phyloP scores from a whole-genome alignment of 2,797 vertebrate species.

The Leuciscus waleckii region DNA sequence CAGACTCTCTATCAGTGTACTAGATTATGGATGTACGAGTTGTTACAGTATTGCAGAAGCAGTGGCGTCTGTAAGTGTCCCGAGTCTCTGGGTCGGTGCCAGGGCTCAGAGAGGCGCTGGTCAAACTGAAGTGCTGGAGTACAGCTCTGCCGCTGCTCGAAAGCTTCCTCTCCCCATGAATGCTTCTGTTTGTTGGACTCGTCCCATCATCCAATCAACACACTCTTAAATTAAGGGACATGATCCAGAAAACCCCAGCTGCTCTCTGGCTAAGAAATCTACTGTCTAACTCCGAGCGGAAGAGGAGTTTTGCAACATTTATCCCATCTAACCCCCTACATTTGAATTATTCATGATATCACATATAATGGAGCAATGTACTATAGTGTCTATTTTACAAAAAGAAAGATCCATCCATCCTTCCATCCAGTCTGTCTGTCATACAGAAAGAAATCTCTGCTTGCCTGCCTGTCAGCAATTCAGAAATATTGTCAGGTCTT shows the following conservation, averaged over 20 bases:
- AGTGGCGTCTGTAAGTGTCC: not conserved
- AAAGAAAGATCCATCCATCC: not conserved
- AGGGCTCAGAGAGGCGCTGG: slow-evolving; percentile 5
- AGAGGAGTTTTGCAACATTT: not conserved
- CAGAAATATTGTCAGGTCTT: not conserved
- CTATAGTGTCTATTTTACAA: not conserved
- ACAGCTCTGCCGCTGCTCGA: slow-evolving; percentile 4
- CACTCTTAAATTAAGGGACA: slow-evolving; percentile 34
- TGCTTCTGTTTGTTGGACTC: slow-evolving; percentile 44
- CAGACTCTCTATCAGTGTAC: not conserved
- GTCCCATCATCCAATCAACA: slow-evolving; percentile 29
- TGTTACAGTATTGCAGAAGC: slow-evolving; percentile 10
- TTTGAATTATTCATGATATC: not conserved
- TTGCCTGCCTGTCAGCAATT: not conserved
- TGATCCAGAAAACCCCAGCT: slow-evolving; percentile 29
- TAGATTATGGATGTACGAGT: not conserved
- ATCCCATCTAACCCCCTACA: not conserved
- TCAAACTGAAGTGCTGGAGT: slow-evolving; percentile 38
- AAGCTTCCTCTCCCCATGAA: slow-evolving; percentile 32
- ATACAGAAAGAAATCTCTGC: not conserved
- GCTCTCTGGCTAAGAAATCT: slow-evolving; percentile 8
- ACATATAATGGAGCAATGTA: not conserved
- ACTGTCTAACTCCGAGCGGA: not conserved
- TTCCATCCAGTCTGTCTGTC: not conserved
- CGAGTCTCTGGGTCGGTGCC: slow-evolving; percentile 2